Evolutionary conservation across 2,113 vertebrate species (phyloP).

Genomic region (Gila orcuttii): DNA sequence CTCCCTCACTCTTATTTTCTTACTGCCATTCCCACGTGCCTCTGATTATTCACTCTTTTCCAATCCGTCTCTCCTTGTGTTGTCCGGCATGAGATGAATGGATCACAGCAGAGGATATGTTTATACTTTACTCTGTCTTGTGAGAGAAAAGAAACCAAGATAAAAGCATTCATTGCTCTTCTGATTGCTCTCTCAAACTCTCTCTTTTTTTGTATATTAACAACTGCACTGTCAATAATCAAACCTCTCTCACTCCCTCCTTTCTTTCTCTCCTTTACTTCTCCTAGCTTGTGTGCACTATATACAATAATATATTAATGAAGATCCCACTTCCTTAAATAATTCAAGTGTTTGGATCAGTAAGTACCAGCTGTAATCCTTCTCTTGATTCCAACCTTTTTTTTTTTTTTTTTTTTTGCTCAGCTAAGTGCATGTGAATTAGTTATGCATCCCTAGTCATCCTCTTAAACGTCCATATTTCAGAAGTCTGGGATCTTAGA

Average conservation of each 20-base stretch:
- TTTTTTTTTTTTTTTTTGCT: not conserved
- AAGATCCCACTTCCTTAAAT: conserved; percentile 47
- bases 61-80: not conserved
- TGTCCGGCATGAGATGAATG: conserved; percentile 14
- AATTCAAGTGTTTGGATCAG: conserved; percentile 42
- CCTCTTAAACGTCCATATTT: conserved; percentile 19
- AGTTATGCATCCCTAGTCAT: conserved; percentile 20
- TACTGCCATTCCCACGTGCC: conserved; percentile 48
- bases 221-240: conserved; percentile 19
- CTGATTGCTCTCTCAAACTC: conserved; percentile 1
- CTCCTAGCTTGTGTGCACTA: not conserved
- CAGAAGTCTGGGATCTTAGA: not conserved
- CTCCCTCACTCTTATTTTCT: not conserved
- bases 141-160: conserved; percentile 16
- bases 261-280: conserved; percentile 12
- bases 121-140: not conserved
- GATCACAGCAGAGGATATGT: not conserved
- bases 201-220: conserved; percentile 56
- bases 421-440: conserved; percentile 41
- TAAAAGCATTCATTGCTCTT: not conserved
- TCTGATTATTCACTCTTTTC: not conserved
- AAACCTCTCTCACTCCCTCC: not conserved
- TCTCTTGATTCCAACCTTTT: conserved; percentile 20
- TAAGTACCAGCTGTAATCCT: conserved; percentile 14
- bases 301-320: conserved; percentile 48